Percentiles rank a stretch among this genome's conserved stretches.
Conservation (phyloP, 2,113 vertebrate genomes). For the Astatotilapia flaviijosephi region DNA sequence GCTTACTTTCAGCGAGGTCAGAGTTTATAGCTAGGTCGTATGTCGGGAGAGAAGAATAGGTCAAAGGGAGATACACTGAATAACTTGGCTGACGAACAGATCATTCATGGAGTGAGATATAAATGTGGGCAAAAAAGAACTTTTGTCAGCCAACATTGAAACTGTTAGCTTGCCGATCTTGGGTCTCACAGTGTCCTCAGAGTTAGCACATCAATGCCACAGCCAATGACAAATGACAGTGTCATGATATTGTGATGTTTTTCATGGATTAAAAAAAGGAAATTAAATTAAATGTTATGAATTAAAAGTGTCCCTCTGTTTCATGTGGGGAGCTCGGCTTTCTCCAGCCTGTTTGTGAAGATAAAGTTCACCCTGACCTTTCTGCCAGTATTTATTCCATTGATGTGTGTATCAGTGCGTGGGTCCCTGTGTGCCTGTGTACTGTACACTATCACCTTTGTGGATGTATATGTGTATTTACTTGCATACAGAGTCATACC, state of each 20-base stretch:
- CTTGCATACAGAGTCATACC: slow-evolving; percentile 4
- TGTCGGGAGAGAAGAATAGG: slow-evolving; percentile 59
- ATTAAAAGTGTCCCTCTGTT: slow-evolving; percentile 48
- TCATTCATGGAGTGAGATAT: slow-evolving; percentile 63
- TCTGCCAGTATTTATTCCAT: slow-evolving; percentile 67
- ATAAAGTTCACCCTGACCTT: slow-evolving; percentile 73
- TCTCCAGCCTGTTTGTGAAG: slow-evolving; percentile 67
- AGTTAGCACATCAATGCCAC: slow-evolving; percentile 7
- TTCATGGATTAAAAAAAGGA: background rate
- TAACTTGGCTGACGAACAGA: slow-evolving; percentile 63
- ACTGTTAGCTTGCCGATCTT: slow-evolving; percentile 8
- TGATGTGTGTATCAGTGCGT: slow-evolving; percentile 61
- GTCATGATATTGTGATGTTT: slow-evolving; percentile 12
- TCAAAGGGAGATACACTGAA: slow-evolving; percentile 77
- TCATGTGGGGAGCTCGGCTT: slow-evolving; percentile 60
- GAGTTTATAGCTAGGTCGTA: slow-evolving; percentile 46
- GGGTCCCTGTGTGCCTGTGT: slow-evolving; percentile 30
- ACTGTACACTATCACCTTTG: slow-evolving; percentile 20
- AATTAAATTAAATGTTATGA: slow-evolving; percentile 26
- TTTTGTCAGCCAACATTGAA: slow-evolving; percentile 10
- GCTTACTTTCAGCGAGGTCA: background rate
- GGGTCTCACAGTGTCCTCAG: background rate
- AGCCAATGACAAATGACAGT: slow-evolving; percentile 4
- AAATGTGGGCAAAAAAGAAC: slow-evolving; percentile 34
- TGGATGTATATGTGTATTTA: slow-evolving; percentile 16